Base-by-base conservation (phyloP, 2,888 invertebrate genomes). In the Lamellibrachia satsuma region DNA sequence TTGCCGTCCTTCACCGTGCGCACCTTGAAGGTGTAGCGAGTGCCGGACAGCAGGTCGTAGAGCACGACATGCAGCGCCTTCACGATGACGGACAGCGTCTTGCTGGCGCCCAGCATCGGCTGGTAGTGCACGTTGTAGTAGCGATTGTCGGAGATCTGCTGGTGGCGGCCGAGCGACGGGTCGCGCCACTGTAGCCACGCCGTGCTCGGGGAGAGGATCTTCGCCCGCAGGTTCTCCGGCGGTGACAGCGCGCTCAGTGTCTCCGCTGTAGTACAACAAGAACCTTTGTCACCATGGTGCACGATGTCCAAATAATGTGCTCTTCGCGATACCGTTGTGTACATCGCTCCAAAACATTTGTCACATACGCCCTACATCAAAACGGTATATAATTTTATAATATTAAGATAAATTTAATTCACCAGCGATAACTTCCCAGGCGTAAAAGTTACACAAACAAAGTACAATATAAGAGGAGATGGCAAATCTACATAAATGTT, bases 1-100 rank as follows among this genome's bases (percentile, higher is more conserved):
- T 90, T 55, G 7, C 93, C 90, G 11, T 94, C 94, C 92, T 98
- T 98, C 92, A 98, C 97, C 0, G 99, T 98, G 97, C 98, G 98
- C 94, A 99, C 98, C 97, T 98, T 98, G 97, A 99, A 98, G 96
- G 97, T 98, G 96, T 99, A 99, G 0, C 97, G 97, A 3, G 98
- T 98, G 94, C 98, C 97, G 0, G 98, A 98, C 27, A 98, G 97
- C 92, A 99, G 97, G 60, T 98, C 97, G 95, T 97, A 97, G 90
- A 99, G 97, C 57, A 98, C 97, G 92, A 98, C 97, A 52, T 98
- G 98, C 92, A 98, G 97, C 93, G 98, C 98, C 94, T 98, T 98
- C 6, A 98, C 98, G 92, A 97, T 97, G 90, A 98, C 98, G 4
- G 97, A 97, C 95, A 98, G 97, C 6, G 98, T 98, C 7, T 97